Evolutionary conservation across 2,113 vertebrate species (phyloP).

Genomic region (Dasypus novemcinctus): DNA sequence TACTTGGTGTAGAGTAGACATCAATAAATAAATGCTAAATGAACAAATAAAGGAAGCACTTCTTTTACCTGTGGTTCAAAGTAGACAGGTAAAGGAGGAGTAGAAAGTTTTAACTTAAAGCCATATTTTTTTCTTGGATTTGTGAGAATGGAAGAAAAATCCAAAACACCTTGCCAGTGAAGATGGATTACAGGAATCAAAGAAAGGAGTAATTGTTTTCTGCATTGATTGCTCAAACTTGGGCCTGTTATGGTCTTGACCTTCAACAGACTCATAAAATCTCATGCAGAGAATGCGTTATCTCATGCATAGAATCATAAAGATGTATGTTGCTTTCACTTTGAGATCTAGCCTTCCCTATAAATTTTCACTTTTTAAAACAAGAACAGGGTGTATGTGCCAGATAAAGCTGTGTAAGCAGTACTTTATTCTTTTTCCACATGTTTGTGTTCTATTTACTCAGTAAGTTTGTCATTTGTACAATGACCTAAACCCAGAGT

Average conservation of each 20-base stretch:
- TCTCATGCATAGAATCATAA: not conserved
- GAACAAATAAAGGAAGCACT: not conserved
- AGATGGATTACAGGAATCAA: not conserved
- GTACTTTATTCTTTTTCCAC: not conserved
- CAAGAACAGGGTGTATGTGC: not conserved
- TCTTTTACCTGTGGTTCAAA: not conserved
- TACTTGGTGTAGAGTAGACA: not conserved
- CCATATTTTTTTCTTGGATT: not conserved
- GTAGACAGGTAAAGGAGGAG: not conserved
- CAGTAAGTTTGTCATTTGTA: conserved; percentile 38
- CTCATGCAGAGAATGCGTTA: not conserved
- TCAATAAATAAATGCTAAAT: not conserved
- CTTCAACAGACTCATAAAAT: not conserved
- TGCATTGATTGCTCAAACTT: not conserved
- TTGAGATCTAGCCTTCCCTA: conserved; percentile 26
- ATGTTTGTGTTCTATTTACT: not conserved
- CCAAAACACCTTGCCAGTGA: not conserved
- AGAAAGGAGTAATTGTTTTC: conserved; percentile 1
- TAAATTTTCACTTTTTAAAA: not conserved
- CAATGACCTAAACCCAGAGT: conserved; percentile 27
- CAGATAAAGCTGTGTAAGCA: not conserved
- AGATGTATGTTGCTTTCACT: not conserved
- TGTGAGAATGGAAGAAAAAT: not conserved
- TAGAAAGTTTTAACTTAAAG: not conserved
- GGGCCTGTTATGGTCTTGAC: not conserved